These are phyloP conservation scores for Malurus splendens DNA, from an alignment of 2,797 vertebrate genomes.

Conservation along the genomic window DNA sequence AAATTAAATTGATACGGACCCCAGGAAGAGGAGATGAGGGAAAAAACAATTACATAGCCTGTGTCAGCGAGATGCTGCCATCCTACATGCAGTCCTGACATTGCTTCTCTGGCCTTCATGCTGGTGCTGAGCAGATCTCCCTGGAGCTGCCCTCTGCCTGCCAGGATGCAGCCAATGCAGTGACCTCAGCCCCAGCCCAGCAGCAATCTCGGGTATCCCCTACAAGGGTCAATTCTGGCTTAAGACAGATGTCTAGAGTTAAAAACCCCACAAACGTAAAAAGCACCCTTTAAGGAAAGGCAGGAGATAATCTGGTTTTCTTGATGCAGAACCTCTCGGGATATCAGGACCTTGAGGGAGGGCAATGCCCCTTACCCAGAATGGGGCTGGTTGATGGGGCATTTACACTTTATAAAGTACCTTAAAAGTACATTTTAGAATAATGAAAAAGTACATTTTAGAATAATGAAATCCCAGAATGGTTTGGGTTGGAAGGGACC, in stretches of 20 bases:
- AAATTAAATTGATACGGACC: background rate
- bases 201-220: fast-evolving
- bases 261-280: background rate
- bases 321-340: background rate
- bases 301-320: background rate
- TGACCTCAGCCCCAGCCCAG: background rate
- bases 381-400: fast-evolving
- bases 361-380: fast-evolving
- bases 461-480: background rate
- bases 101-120: fast-evolving
- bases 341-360: background rate
- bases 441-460: background rate
- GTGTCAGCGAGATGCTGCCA: background rate
- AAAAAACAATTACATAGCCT: background rate
- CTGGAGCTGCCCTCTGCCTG: background rate
- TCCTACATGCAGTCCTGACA: background rate
- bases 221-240: background rate
- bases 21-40: background rate
- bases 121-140: background rate
- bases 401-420: background rate
- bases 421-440: background rate
- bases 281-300: background rate
- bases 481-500: background rate
- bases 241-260: background rate
- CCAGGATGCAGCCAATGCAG: fast-evolving